Conservation (phyloP, 2,797 vertebrate genomes). For the Telmatherina bonti region DNA sequence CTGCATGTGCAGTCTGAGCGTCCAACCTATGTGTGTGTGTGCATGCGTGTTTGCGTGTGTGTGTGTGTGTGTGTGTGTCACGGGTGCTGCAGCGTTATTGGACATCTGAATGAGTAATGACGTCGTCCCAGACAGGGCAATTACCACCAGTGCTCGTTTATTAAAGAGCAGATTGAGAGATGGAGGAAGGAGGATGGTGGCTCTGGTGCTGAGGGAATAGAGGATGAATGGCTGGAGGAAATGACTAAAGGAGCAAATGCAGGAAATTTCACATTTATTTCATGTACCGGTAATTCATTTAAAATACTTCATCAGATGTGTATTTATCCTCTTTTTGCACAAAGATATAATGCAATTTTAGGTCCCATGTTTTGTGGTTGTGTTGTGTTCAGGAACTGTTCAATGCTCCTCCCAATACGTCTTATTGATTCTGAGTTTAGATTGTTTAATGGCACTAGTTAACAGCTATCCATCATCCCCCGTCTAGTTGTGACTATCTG, state of each 20-base stretch:
- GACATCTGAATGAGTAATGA: constrained; percentile 86
- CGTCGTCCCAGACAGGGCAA: constrained; percentile 80
- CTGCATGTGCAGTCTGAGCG: constrained; percentile 74
- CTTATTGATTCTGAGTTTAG: constrained; percentile 41
- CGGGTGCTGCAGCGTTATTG: constrained; percentile 75
- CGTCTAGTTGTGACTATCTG: constrained; percentile 7
- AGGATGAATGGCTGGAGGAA: constrained; percentile 58
- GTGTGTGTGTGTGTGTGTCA: constrained; percentile 26
- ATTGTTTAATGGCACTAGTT: constrained; percentile 36
- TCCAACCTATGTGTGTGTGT: constrained; percentile 46
- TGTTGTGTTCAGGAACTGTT: constrained; percentile 18
- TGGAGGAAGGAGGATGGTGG: constrained; percentile 62
- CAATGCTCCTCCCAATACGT: constrained; percentile 9
- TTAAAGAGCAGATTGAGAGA: constrained; percentile 77
- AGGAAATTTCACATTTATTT: constrained; percentile 63
- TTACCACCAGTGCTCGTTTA: constrained; percentile 83
- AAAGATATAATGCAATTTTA: not conserved
- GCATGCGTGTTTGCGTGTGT: constrained; percentile 29
- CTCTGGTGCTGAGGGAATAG: constrained; percentile 54
- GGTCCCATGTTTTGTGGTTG: not conserved
- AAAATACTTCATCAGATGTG: constrained; percentile 16
- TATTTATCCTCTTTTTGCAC: constrained; percentile 12
- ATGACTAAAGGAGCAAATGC: constrained; percentile 49
- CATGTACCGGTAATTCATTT: constrained; percentile 43
- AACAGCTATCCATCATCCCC: constrained; percentile 30